Evolutionary conservation across 2,888 invertebrate genomes (phyloP).

Genomic region (Steinernema scapterisci): DNA sequence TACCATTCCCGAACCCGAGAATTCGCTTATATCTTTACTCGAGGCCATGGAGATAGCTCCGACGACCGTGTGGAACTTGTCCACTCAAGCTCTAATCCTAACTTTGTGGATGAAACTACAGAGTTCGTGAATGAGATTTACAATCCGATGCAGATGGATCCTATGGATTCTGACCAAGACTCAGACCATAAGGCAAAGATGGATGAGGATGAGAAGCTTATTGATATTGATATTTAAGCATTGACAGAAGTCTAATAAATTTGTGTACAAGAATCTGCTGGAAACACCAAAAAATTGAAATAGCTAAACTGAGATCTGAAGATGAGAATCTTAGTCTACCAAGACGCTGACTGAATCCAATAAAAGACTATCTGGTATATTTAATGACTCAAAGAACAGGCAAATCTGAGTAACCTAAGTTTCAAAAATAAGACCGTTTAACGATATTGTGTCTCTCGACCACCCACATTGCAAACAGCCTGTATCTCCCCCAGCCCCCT

Average conservation of each 20-base stretch:
- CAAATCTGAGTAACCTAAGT: too few relatives aligned
- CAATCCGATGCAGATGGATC: not conserved
- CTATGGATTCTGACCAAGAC: not conserved
- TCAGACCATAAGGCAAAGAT: not conserved
- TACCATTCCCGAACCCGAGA: conserved; percentile 1
- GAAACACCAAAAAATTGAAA: not conserved
- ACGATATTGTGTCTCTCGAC: too few relatives aligned
- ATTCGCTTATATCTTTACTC: not conserved
- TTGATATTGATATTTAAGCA: not conserved
- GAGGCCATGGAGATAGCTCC: not conserved
- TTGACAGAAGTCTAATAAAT: not conserved
- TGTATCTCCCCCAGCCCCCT: too few relatives aligned
- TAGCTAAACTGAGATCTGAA: too few relatives aligned
- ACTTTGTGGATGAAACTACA: not conserved
- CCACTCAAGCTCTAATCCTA: conserved; percentile 4
- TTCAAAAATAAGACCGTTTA: too few relatives aligned
- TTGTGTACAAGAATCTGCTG: not conserved
- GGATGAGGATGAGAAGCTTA: not conserved
- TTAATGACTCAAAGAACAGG: too few relatives aligned
- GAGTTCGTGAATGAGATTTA: conserved; percentile 2
- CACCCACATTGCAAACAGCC: too few relatives aligned
- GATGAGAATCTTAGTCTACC: too few relatives aligned
- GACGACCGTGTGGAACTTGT: not conserved
- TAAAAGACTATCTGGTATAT: too few relatives aligned
- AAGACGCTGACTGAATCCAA: too few relatives aligned